Conservation (phyloP, 2,113 vertebrate genomes). For the Orycteropus afer region DNA sequence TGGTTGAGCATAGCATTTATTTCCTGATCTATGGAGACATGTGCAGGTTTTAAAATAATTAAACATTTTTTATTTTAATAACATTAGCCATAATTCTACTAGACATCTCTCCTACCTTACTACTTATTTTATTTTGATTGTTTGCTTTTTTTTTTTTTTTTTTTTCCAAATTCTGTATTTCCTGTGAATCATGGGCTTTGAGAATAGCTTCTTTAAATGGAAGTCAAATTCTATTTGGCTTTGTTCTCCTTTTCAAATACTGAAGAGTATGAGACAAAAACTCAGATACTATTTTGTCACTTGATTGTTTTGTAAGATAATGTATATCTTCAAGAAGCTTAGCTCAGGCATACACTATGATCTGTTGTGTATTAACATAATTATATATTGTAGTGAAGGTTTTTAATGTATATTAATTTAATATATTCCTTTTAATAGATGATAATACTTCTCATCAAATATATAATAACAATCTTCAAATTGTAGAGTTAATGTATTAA, state of each 20-base stretch:
- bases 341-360: not conserved
- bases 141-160: too few relatives aligned
- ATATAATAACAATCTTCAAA: not conserved
- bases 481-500: not conserved
- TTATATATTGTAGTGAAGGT: not conserved
- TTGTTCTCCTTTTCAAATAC: not conserved
- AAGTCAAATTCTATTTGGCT: not conserved
- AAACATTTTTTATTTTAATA: slow-evolving; percentile 15
- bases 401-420: not conserved
- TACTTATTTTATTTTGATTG: too few relatives aligned
- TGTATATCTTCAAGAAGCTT: not conserved
- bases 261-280: not conserved
- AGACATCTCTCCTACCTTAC: not conserved
- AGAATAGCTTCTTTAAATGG: not conserved
- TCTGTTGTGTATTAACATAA: not conserved
- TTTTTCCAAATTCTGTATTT: not conserved
- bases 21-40: not conserved
- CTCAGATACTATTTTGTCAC: slow-evolving; percentile 21
- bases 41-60: not conserved
- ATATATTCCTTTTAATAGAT: not conserved
- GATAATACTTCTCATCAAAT: not conserved
- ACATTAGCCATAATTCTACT: not conserved
- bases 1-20: not conserved
- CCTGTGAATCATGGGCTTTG: not conserved
- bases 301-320: slow-evolving; percentile 36